Evolutionary conservation across 35 echinoderm and acorn worm species (phyloP).

Genomic region (Nesometra sesokonis): DNA sequence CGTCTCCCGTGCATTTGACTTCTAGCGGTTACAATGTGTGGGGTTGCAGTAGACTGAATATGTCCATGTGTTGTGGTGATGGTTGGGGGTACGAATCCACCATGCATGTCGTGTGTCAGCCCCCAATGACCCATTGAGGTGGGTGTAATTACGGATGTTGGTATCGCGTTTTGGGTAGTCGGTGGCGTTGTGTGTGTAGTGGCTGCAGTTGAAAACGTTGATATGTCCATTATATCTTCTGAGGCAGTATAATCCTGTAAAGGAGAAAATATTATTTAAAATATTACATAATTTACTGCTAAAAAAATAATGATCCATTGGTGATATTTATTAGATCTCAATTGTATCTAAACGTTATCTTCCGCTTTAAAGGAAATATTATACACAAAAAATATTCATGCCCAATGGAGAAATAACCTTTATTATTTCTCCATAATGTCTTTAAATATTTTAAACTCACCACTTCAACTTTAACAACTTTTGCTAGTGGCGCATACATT

Average conservation of each 20-base stretch:
- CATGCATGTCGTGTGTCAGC: conserved; percentile 61
- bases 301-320: too few relatives aligned
- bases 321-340: too few relatives aligned
- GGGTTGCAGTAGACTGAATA: conserved; percentile 6
- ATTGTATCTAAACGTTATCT: too few relatives aligned
- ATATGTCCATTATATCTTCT: conserved; percentile 98
- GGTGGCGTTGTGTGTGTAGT: conserved; percentile 36
- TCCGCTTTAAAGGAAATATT: too few relatives aligned
- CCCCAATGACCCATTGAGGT: conserved; percentile 55
- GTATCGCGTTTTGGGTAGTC: conserved; percentile 59
- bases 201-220: conserved; percentile 40
- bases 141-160: conserved; percentile 78
- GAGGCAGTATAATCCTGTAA: conserved; percentile 80
- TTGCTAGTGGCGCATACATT: neutral
- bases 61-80: conserved; percentile 30
- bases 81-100: conserved; percentile 68
- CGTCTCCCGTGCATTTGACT: conserved; percentile 30
- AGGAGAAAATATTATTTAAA: neutral
- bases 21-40: conserved; percentile 4
- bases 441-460: too few relatives aligned
- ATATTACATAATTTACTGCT: too few relatives aligned
- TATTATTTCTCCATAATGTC: too few relatives aligned
- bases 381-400: too few relatives aligned
- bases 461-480: neutral
- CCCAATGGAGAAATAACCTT: too few relatives aligned